Evolutionary conservation across 2,888 invertebrate species (phyloP), one percentile per base, ranked within the genome.

Genomic region (Chaetoderma sp.): DNA sequence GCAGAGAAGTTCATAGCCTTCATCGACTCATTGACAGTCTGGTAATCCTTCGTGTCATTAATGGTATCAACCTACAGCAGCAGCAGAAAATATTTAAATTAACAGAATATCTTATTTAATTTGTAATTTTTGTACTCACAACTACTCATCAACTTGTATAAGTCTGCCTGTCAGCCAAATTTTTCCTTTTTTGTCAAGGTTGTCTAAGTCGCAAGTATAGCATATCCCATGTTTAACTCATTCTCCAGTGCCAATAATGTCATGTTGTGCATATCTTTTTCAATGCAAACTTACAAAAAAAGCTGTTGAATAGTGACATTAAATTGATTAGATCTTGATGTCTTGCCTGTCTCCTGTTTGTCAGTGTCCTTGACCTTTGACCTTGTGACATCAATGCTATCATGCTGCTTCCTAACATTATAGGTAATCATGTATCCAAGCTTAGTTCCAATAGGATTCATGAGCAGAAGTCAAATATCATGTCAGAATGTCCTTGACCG

Each of bases 11-110:
- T 94, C 25, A 97, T 89, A 0, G 93, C 92, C 78, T 91, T 92
- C 87, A 98, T 92, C 18, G 96, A 96, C 71, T 91, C 90, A 80
- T 91, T 91, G 13, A 96, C 94, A 49, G 91, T 89, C 77, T 93
- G 91, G 86, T 92, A 95, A 82, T 96, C 94, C 76, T 90, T 90
- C 76, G 93, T 91, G 85, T 98, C 97, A 73, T 92, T 92, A 42
- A 94, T 91, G 25, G 92, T 91, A 0, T 77, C 65, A 60, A 85
- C 85, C 85, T 86, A 75, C 28, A 72, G 68, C 8, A 33, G n/a
- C n/a, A n/a, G n/a, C n/a, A 47, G 49, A 23, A 27, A 49, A n/a
- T 8, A 49, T 18, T 33, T n/a, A 39, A 30, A 45, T 45, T n/a
- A 44, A 8, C 25, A 16, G 18, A 32, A 18, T 1, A n/a, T 18